Evolutionary conservation across 2,113 vertebrate genomes (phyloP), one percentile per base, ranked within the genome.

Genomic region (Illadopsis cleaveri): DNA sequence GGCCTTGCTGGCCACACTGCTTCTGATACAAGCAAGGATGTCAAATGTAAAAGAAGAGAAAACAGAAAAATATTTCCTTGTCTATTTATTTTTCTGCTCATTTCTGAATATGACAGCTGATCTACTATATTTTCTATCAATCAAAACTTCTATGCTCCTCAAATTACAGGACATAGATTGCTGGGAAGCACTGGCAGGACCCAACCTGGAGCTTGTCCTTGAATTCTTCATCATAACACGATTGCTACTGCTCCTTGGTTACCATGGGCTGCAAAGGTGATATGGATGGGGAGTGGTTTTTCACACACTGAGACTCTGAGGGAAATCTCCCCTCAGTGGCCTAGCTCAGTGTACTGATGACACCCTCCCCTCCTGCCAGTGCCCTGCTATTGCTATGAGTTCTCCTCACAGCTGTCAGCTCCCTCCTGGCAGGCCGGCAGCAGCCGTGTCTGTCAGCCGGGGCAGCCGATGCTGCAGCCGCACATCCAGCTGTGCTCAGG

Each of bases 401-500:
- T 66, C 38, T 66, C 14, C 27, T 64, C 19, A 3, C 0, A 9
- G 37, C 35, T 35, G 2, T 25, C 4, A 60, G 27, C 31, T 31
- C 28, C 68, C 40, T 38, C 37, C 69, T 28, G 38, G 66, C 38
- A 22, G 51, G 28, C 21, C 0, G 0, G 64, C 33, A 54, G 56
- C 42, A 57, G 44, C 51, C 1, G 1, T 9, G 14, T 51, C 40
- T 16, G 30, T 5, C 44, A 47, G 81, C 61, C 6, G 19, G 2
- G 1, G 27, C 44, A 61, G 62, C 44, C 18, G 1, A 0, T 8
- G 35, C 62, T 51, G 70, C 0, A 0, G 79, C 48, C 0, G 0
- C 17, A 8, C 45, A 31, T 17, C 47, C 75, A 47, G 53, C 70
- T 60, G 82, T 9, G 8, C 53, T 56, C 5, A 2, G 0, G 24